Conservation (phyloP, 92 coral and sea anemone species). For the Zoanthus solanderi region DNA sequence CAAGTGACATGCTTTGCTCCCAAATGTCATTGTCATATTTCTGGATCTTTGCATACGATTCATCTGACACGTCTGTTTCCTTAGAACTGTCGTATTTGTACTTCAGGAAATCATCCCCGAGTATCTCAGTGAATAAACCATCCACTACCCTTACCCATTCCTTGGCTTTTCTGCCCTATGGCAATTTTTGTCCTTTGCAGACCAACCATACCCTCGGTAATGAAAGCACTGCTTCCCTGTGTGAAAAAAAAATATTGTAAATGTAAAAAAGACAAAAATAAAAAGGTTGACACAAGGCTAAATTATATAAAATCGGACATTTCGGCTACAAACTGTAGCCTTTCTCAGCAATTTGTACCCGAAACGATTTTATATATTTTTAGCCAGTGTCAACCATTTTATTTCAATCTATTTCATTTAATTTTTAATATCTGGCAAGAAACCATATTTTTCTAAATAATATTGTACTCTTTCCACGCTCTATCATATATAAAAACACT, state of each 20-base stretch:
- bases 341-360: too few species aligned
- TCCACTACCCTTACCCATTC: neutral
- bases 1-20: too few species aligned
- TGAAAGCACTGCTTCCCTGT: neutral
- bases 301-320: too few species aligned
- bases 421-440: too few species aligned
- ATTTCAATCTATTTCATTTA: too few species aligned
- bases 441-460: neutral
- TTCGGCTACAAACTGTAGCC: too few species aligned
- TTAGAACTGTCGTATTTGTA: neutral
- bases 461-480: neutral
- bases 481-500: neutral
- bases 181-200: neutral
- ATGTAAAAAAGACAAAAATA: too few species aligned
- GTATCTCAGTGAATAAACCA: neutral
- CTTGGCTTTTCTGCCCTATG: neutral
- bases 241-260: neutral
- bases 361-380: too few species aligned
- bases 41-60: neutral
- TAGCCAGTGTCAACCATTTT: too few species aligned
- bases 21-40: neutral
- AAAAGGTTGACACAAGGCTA: too few species aligned
- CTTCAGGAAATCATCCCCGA: conserved; percentile 3
- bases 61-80: neutral
- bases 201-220: neutral